Conservation (phyloP, 2,797 vertebrate genomes). For the Cephalopachus bancanus region DNA sequence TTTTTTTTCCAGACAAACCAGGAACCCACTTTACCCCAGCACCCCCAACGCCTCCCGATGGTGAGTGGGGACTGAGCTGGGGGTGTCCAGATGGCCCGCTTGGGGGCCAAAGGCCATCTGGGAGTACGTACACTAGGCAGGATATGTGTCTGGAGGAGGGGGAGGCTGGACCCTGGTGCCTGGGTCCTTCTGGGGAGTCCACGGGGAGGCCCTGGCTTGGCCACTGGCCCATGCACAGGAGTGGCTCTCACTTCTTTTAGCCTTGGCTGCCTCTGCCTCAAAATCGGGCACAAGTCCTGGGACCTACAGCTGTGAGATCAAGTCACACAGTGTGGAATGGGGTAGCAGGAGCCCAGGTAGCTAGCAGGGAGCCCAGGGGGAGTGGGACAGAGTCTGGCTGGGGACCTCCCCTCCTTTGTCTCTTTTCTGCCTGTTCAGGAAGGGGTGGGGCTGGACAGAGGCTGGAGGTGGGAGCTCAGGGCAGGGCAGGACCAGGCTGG, state of each 20-base stretch:
- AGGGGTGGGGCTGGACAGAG: not conserved
- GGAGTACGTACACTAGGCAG: not conserved
- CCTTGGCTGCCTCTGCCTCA: not conserved
- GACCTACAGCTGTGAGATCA: not conserved
- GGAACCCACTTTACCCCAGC: conserved; percentile 88
- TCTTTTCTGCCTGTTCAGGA: not conserved
- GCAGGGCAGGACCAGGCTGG: not conserved
- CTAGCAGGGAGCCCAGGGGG: too few relatives aligned
- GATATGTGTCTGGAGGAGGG: not conserved
- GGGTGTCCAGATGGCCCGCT: not conserved
- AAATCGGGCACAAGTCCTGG: not conserved
- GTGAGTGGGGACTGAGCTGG: conserved; percentile 85
- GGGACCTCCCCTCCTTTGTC: conserved; percentile 9
- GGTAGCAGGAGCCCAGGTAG: too few relatives aligned
- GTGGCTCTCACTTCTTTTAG: too few relatives aligned
- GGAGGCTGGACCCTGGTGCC: not conserved
- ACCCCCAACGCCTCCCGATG: conserved; percentile 85
- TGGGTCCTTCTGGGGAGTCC: not conserved
- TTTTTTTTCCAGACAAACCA: conserved; percentile 89
- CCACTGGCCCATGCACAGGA: not conserved
- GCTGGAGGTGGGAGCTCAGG: not conserved
- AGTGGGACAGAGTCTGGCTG: not conserved
- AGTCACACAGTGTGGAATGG: not conserved
- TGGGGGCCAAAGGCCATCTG: not conserved
- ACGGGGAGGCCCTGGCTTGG: not conserved